Conservation (phyloP, 2,888 invertebrate genomes). For the Oxystoma pomonae region DNA sequence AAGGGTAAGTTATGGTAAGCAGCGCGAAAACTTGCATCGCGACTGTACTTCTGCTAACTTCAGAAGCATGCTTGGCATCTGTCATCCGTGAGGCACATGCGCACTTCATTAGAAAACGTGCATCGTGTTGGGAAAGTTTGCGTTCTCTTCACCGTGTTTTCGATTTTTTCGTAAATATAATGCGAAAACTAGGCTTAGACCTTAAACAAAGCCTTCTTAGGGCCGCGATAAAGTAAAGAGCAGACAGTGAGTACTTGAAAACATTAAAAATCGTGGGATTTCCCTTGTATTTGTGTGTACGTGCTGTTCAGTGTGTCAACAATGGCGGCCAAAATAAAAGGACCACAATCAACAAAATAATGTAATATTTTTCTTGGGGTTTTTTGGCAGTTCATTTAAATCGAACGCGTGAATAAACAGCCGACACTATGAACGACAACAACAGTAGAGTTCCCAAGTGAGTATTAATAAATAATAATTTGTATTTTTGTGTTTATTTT, state of each 20-base stretch:
- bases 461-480: neutral
- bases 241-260: too few species aligned
- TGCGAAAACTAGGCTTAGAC: neutral
- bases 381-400: neutral
- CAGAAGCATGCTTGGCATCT: too few species aligned
- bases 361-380: neutral
- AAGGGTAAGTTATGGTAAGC: too few species aligned
- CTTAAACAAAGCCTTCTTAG: neutral
- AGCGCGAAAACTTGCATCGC: too few species aligned
- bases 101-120: neutral
- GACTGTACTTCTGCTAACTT: too few species aligned
- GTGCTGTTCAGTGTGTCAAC: neutral
- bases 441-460: neutral
- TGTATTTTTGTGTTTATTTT: too few species aligned
- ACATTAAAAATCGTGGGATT: neutral
- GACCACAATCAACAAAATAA: neutral
- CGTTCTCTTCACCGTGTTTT: neutral
- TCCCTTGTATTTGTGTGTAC: neutral
- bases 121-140: neutral
- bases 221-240: neutral
- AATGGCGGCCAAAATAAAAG: slow-evolving; percentile 1
- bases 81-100: neutral
- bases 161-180: neutral
- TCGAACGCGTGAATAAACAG: neutral
- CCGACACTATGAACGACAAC: neutral